These are phyloP conservation scores for Heptranchias perlo DNA, from an alignment of 2,113 vertebrate species.

Conservation along the genomic window DNA sequence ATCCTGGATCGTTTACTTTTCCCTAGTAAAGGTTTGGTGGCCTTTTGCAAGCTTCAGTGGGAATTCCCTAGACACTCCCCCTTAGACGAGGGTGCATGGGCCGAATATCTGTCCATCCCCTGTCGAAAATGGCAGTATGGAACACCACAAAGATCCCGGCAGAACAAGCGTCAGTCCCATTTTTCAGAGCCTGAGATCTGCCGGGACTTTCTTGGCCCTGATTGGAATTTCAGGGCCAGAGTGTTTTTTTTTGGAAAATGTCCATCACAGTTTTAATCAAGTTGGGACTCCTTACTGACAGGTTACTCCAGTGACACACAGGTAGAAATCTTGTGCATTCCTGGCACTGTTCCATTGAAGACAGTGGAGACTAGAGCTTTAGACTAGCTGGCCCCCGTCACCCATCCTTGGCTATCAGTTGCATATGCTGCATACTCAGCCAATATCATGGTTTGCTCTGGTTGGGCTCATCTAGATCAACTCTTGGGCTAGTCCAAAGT, in stretches of 20 bases:
- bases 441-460: background rate
- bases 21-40: background rate
- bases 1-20: background rate
- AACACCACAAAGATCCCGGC: background rate
- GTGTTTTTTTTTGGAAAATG: background rate
- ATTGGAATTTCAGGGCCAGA: background rate
- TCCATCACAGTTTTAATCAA: background rate
- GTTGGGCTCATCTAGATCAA: background rate
- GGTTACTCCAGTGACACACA: background rate
- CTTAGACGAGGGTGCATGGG: background rate
- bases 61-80: background rate
- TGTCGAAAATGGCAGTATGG: background rate
- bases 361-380: background rate
- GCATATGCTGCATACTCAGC: background rate
- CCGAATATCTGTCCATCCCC: background rate
- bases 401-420: background rate
- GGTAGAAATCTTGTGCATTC: background rate
- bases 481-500: background rate
- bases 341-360: background rate
- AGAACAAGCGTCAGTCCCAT: background rate
- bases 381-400: background rate
- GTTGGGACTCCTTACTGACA: background rate
- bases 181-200: background rate
- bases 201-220: background rate
- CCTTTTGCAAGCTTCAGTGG: background rate